Base-by-base conservation (phyloP, 2,797 vertebrate species). In the Leucoraja ocellata region DNA sequence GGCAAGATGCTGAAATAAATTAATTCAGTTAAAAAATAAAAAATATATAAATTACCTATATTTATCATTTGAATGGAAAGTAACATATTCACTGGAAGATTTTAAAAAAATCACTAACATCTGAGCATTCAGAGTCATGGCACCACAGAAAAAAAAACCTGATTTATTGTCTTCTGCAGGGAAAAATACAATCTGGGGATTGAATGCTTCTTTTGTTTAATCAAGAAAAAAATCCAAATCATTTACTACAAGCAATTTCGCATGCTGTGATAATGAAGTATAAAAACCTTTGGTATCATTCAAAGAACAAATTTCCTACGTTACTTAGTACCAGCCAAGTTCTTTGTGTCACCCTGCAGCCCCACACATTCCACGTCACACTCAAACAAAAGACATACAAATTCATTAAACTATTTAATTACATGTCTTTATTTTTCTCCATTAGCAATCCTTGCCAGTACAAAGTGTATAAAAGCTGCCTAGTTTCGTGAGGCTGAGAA, bases 201-300 rank as follows among this genome's bases (percentile, higher is more conserved):
- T 94, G 95, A 96, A 94, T 54, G 96, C 94, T 95, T 96, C 97
- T 97, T 98, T 99, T 99, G 98, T 99, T 98, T 99, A 96, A 97
- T 96, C 96, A 96, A 95, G 95, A 96, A 96, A 97, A 97, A 98
- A 98, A 97, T 98, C 97, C 95, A 97, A 97, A 97, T 98, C 97
- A 97, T 98, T 98, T 98, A 98, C 97, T 97, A 96, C 97, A 96
- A 98, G 98, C 98, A 98, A 98, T 99, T 99, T 99, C 97, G 97
- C 98, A 98, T 98, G 98, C 98, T 99, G 98, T 98, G 98, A 99
- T 99, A 99, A 99, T 98, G 98, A 98, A 98, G 97, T 97, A 98
- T 98, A 97, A 98, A 97, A 99, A 99, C 98, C 98, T 99, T 98
- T 98, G 96, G 97, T 96, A 96, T 96, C 95, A 95, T 95, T 96